These are phyloP conservation scores for Lepeophtheirus nordmannii DNA, from an alignment of 2,888 invertebrate genomes.

Conservation along the genomic window DNA sequence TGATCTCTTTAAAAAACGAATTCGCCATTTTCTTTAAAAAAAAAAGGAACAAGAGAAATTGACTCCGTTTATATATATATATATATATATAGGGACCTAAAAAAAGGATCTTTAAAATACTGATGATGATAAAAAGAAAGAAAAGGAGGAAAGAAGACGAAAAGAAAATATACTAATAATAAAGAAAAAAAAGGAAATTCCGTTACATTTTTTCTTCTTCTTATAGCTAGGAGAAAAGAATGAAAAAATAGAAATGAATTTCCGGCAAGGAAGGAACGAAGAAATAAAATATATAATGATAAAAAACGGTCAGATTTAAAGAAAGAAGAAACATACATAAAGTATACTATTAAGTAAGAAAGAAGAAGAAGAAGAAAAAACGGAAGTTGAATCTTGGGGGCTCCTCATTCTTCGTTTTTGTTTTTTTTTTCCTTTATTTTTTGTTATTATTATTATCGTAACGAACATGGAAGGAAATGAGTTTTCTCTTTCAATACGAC, in stretches of 20 bases:
- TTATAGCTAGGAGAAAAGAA: neutral
- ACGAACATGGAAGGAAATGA: no score
- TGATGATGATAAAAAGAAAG: neutral
- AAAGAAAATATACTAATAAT: neutral
- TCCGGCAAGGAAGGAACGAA: neutral
- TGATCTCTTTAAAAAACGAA: no score
- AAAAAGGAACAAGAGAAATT: no score
- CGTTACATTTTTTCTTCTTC: neutral
- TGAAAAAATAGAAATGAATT: neutral
- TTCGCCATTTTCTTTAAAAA: no score
- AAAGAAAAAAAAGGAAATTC: neutral
- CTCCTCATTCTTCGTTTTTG: no score
- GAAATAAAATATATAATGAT: neutral
- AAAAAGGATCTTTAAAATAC: neutral
- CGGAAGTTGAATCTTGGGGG: no score
- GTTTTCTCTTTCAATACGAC: no score
- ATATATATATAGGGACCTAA: neutral
- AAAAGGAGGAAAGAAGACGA: neutral
- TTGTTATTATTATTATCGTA: no score
- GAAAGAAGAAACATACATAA: neutral
- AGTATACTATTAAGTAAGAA: no score
- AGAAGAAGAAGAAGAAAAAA: no score
- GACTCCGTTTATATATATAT: neutral
- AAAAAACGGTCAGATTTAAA: slow-evolving; percentile 4
- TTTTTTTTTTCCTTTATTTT: no score